phyloP scores from a whole-genome alignment of 2,797 vertebrate species.

The Lacerta bilineata region DNA sequence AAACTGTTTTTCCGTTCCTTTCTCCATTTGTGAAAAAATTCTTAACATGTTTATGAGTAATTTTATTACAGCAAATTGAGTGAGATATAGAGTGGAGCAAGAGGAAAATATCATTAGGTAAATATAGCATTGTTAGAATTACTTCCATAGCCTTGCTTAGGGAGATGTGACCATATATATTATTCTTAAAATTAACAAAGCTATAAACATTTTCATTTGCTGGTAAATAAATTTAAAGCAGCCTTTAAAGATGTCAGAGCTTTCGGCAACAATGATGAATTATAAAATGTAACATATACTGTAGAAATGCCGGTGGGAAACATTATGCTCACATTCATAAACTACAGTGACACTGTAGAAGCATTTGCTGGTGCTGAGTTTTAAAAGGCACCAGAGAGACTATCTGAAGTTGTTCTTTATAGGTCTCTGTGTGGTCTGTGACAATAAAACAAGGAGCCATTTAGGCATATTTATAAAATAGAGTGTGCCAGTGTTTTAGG shows the following conservation, averaged over 20 bases:
- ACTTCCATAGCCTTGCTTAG: conserved; percentile 35
- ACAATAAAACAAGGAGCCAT: conserved; percentile 18
- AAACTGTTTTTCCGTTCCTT: neutral
- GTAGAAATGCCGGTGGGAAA: conserved; percentile 52
- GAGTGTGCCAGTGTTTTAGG: neutral
- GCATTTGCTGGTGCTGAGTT: conserved; percentile 29
- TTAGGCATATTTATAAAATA: conserved; percentile 44
- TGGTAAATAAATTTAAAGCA: conserved; percentile 57
- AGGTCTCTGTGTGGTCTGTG: conserved; percentile 15
- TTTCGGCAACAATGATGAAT: conserved; percentile 51
- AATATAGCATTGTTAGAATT: neutral
- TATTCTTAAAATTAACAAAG: conserved; percentile 42
- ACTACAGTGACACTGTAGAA: neutral
- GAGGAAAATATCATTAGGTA: neutral
- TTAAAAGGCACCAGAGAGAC: conserved; percentile 39
- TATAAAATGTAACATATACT: conserved; percentile 48
- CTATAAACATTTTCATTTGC: conserved; percentile 45
- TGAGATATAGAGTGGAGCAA: rapidly evolving
- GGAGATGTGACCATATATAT: conserved; percentile 40
- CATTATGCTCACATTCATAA: conserved; percentile 24
- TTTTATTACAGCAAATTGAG: neutral
- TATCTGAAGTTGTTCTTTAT: conserved; percentile 33
- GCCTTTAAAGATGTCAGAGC: conserved; percentile 50
- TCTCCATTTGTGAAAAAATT: neutral
- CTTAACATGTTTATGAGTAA: neutral